Conservation (phyloP, 2,888 invertebrate genomes). For the Rhagophthalmus giganteus region DNA sequence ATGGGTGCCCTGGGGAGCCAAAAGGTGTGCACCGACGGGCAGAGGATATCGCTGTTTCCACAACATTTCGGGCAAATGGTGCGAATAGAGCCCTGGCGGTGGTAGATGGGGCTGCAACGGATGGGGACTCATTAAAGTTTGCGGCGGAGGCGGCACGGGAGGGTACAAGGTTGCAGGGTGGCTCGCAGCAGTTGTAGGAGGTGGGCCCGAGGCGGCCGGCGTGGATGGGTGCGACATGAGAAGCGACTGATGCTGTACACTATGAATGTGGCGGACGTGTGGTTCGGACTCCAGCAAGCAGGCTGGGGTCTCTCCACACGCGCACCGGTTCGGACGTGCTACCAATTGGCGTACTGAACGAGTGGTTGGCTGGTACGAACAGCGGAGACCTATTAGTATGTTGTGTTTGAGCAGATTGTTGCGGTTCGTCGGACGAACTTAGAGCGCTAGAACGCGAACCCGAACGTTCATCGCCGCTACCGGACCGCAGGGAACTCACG, state of each 20-base stretch:
- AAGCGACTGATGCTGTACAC: constrained; percentile 64
- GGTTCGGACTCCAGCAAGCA: constrained; percentile 51
- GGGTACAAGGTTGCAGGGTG: constrained; percentile 44
- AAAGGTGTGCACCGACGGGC: constrained; percentile 57
- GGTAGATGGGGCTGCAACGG: constrained; percentile 47
- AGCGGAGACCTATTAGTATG: constrained; percentile 47
- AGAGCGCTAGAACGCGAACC: constrained; percentile 76
- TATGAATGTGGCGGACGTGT: constrained; percentile 63
- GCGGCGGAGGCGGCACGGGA: constrained; percentile 47
- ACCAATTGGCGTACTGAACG: constrained; percentile 30
- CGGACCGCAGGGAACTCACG: constrained; percentile 75
- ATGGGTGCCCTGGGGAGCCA: constrained; percentile 47
- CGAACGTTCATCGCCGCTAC: constrained; percentile 74
- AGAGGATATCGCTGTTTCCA: constrained; percentile 66
- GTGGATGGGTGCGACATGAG: constrained; percentile 62
- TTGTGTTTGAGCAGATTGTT: constrained; percentile 29
- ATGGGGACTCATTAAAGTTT: constrained; percentile 48
- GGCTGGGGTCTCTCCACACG: constrained; percentile 63
- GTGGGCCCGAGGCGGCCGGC: constrained; percentile 46
- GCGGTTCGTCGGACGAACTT: constrained; percentile 72
- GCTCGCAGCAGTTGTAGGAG: constrained; percentile 53
- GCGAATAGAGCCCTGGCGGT: constrained; percentile 52
- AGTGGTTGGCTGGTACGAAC: constrained; percentile 41
- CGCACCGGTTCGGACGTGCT: constrained; percentile 48
- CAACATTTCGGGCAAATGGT: constrained; percentile 58